Percentiles rank a stretch among this genome's conserved stretches.
These are phyloP conservation scores for Julus scandinavius DNA, from an alignment of 2,888 invertebrate genomes.

Conservation along the genomic window DNA sequence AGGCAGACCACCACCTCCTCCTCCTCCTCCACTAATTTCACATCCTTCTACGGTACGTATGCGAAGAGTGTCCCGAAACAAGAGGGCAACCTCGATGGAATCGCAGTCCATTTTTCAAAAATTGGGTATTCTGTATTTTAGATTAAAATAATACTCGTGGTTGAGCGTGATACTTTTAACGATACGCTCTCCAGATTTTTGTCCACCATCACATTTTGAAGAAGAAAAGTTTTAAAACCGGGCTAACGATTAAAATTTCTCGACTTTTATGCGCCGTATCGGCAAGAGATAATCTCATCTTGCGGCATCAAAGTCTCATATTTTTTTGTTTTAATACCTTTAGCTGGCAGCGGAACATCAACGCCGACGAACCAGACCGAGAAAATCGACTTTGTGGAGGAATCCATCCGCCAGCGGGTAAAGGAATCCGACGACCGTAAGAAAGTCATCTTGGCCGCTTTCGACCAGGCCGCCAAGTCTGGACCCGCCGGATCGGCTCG, in stretches of 20 bases:
- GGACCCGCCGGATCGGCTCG: constrained; percentile 60
- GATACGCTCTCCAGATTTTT: no score
- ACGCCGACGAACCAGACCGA: constrained; percentile 51
- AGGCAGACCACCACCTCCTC: background rate
- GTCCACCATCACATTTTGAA: no score
- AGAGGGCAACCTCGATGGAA: background rate
- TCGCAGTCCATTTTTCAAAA: no score
- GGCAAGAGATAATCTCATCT: no score
- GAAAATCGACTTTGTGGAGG: constrained; percentile 61
- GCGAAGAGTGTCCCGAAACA: background rate
- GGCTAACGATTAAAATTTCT: no score
- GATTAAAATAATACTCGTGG: no score
- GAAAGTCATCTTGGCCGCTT: constrained; percentile 60
- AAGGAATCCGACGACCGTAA: constrained; percentile 61
- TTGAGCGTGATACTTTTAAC: no score
- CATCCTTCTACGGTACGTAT: constrained; percentile 14
- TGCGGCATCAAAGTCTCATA: no score
- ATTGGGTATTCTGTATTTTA: no score
- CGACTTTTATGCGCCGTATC: no score
- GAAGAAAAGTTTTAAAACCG: no score
- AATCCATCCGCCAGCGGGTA: constrained; percentile 59
- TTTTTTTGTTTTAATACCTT: background rate
- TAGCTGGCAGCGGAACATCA: constrained; percentile 48
- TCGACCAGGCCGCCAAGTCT: constrained; percentile 61
- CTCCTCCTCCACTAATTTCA: background rate